Evolutionary conservation across 2,888 invertebrate genomes (phyloP), one percentile per base, ranked within the genome.

Genomic region (Microplitis manilae): DNA sequence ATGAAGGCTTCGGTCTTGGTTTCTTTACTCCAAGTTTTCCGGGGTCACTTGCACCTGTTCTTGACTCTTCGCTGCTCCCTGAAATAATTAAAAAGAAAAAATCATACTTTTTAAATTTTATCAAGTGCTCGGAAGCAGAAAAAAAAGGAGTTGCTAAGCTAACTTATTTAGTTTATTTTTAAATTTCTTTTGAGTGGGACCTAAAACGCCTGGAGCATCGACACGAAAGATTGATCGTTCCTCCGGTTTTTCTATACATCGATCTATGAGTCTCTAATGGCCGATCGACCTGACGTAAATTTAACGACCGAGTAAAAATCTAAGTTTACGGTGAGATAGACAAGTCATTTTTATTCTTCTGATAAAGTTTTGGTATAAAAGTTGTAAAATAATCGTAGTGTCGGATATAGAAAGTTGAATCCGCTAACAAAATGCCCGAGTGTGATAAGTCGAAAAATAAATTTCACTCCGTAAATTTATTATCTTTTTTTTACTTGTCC

Each of bases 1-100:
- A 97, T 74, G 96, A 94, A 81, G 96, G 94, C 90, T 97, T 97
- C 40, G 96, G 95, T 81, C 96, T 93, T 82, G 93, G 92, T 88
- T 94, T 93, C 89, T 94, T 94, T 81, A 92, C 92, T 67, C 92
- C 91, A 86, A 92, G 90, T 87, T 93, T 93, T 67, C 91, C 91
- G 70, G 91, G 91, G 85, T 92, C 92, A 60, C 92, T 90, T 75
- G 90, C 87, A 60, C 90, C 88, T 76, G 87, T 87, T 85, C 90
- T 90, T 78, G 90, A 90, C 83, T 92, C 93, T 84, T 92, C 92
- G 83, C 92, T 92, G 83, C 90, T 91, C 68, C 90, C 91, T 91
- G 87, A 72, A 90, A 89, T 78, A 73, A 81, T 75, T 38, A 13
- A 9, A 39, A 69, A 62, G 6, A n/a, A 71, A 71, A 64, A 69